Evolutionary conservation across 2,113 vertebrate species (phyloP), one percentile per base, ranked within the genome.

Genomic region (Rhagologus leucostigma): DNA sequence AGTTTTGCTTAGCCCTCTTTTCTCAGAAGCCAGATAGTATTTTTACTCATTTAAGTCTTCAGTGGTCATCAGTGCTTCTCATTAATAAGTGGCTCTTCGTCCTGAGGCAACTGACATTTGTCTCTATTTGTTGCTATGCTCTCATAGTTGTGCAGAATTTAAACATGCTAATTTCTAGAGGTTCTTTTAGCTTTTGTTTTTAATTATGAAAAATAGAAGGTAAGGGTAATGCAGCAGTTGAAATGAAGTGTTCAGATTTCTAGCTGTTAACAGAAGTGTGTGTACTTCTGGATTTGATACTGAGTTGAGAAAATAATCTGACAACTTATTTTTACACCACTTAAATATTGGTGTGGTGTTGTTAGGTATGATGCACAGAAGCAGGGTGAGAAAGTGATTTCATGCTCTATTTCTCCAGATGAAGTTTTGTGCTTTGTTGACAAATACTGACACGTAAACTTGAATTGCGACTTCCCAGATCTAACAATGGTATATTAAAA

Each of bases 311-410:
- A 98, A 96, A 95, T 93, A 96, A 82, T 80, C 52, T 95, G 92
- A 97, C 92, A 94, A 87, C 16, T 88, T 95, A 85, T 84, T 95
- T 97, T 97, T 95, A 70, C 96, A 93, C 95, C 73, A 69, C 78
- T 94, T 96, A 91, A 96, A 79, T 70, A 89, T 79, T 93, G 79
- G 47, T 96, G 90, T 95, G 67, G n/a, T 90, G 55, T 95, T 97
- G 60, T 95, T 97, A 94, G 88, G 86, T 96, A 97, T 91, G 82
- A 95, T 95, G 68, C 78, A 89, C 86, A 94, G 93, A 81, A 97
- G 50, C 81, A 91, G 93, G 57, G 81, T 96, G 95, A 95, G 95
- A 96, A 97, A 93, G 90, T 96, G 94, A 97, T 97, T 98, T 97
- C 87, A 97, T 97, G 95, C 86, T 97, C 92, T 98, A 67, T 97